Base-by-base conservation (phyloP, 2,797 vertebrate species). In the Syngnathus acus region DNA sequence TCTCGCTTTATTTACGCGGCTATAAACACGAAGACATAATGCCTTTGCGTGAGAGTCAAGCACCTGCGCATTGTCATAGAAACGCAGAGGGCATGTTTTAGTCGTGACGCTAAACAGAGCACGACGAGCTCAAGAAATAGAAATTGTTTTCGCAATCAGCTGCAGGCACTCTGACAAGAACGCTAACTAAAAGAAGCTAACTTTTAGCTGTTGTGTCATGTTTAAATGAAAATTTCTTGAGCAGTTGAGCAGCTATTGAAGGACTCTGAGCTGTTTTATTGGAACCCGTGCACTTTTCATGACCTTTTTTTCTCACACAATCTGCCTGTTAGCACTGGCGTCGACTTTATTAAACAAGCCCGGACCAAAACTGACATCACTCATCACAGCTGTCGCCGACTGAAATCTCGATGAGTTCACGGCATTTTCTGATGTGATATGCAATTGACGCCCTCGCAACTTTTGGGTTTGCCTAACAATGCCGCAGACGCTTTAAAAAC, bases 21-120 rank as follows among this genome's bases (percentile, higher is more conserved):
- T 74, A 68, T 78, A 83, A 86, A 86, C 84, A 82, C 23, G 17
- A 63, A 66, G 75, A 75, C 72, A 54, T 65, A 66, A 75, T 82
- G 79, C 65, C 77, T 81, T 26, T 74, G 72, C 74, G 72, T 75
- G 38, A 40, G 38, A 21, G 38, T 40, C 37, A 11, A 21, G 38
- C 38, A 42, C n/a, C 19, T 42, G 58, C 6, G n/a, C 38, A 61
- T 61, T 61, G 58, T 68, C 48, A n/a, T 17, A 54, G 11, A 45
- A 38, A 42, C 47, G 42, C 60, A 47, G 19, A 8, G 60, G 63
- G 78, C 9, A 53, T 58, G 17, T 80, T 8, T 38, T 54, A 17
- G 45, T 66, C 40, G 51, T 53, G 26, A 65, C 13, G n/a, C 11
- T 66, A 65, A 55, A 62, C 26, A 68, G 68, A 72, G 39, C 42